Evolutionary conservation across 2,797 vertebrate genomes (phyloP).

Genomic region (Pseudocheirus occidentalis): DNA sequence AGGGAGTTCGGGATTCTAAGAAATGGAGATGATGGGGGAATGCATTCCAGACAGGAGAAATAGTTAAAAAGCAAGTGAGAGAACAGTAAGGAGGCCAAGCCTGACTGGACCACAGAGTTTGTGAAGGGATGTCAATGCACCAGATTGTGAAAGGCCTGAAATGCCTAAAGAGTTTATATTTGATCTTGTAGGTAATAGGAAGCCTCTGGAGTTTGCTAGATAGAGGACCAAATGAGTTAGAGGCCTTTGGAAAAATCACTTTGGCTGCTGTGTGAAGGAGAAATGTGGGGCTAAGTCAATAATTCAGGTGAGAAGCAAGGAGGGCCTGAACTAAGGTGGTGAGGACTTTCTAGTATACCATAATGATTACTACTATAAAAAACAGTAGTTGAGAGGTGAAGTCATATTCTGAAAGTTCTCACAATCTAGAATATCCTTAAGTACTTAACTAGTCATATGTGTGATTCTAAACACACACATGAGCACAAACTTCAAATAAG

Average conservation of each 20-base stretch:
- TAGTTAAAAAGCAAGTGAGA: not conserved
- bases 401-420: slow-evolving; percentile 61
- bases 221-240: not conserved
- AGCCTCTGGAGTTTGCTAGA: not conserved
- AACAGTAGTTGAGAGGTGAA: slow-evolving; percentile 27
- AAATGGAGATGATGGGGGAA: not conserved
- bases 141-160: not conserved
- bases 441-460: not conserved
- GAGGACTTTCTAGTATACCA: not conserved
- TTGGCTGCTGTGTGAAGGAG: not conserved
- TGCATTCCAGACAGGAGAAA: not conserved
- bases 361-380: not conserved
- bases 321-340: not conserved
- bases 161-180: not conserved
- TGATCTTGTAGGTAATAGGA: not conserved
- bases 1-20: not conserved
- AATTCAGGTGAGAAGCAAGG: not conserved
- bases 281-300: not conserved
- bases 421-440: slow-evolving; percentile 19
- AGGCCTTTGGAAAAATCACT: not conserved
- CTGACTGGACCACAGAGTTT: not conserved
- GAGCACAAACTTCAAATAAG: slow-evolving; percentile 55
- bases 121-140: not conserved
- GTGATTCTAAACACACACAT: not conserved
- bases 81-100: not conserved